phyloP scores from a whole-genome alignment of 53 echinoderm and acorn worm species.

The Henricia sp. region DNA sequence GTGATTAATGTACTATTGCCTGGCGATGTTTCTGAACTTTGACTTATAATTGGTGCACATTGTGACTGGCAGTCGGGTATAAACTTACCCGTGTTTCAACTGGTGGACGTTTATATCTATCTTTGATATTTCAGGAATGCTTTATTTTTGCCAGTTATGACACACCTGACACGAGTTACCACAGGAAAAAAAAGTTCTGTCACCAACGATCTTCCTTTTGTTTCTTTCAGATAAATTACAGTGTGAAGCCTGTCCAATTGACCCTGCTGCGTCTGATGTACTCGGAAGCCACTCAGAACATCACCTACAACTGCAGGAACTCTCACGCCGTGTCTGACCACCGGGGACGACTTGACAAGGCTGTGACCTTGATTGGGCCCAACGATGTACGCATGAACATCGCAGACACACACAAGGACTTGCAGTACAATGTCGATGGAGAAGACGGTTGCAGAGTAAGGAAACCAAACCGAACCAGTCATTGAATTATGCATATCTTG shows the following conservation, averaged over 20 bases:
- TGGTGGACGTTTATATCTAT: no score
- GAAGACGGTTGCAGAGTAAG: slow-evolving; percentile 82
- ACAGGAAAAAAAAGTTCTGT: no score
- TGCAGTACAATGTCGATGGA: slow-evolving; percentile 52
- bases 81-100: no score
- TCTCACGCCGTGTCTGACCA: slow-evolving; percentile 71
- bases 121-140: no score
- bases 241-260: slow-evolving; percentile 77
- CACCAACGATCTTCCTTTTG: background rate
- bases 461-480: background rate
- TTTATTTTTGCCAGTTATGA: no score
- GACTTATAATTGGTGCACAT: no score
- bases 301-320: slow-evolving; percentile 91
- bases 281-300: slow-evolving; percentile 73
- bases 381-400: slow-evolving; percentile 33
- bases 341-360: slow-evolving; percentile 48
- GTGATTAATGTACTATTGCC: no score
- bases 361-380: slow-evolving; percentile 66
- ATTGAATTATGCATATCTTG: background rate
- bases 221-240: slow-evolving; percentile 27
- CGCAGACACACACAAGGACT: slow-evolving; percentile 60
- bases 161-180: no score
- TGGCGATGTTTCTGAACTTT: no score
- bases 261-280: slow-evolving; percentile 90
- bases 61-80: no score